These are phyloP conservation scores for Acyrthosiphon pisum DNA, from an alignment of 1,140 invertebrate genomes.

Conservation along the genomic window DNA sequence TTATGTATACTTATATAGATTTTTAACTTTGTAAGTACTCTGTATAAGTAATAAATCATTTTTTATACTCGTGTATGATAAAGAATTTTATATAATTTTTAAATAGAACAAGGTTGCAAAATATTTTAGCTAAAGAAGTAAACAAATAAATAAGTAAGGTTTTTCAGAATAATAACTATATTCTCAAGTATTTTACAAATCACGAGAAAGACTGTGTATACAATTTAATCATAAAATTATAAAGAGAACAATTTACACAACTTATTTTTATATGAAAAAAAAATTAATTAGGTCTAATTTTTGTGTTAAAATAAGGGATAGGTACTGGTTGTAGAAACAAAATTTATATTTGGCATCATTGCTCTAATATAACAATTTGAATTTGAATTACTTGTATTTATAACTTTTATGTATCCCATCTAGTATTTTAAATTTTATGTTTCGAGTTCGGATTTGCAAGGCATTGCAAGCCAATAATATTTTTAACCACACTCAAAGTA, in stretches of 20 bases:
- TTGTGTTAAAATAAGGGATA: too few species aligned
- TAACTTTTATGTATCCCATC: too few species aligned
- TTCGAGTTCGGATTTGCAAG: too few species aligned
- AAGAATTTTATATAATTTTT: neutral
- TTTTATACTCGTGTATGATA: neutral
- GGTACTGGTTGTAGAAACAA: too few species aligned
- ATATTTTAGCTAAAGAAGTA: neutral
- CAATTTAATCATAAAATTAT: neutral
- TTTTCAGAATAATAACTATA: neutral
- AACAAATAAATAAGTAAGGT: neutral
- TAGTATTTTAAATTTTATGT: too few species aligned
- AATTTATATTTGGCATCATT: too few species aligned
- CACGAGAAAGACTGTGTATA: neutral
- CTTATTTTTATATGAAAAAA: too few species aligned
- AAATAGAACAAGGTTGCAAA: neutral
- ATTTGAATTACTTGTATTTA: too few species aligned
- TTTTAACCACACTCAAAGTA: too few species aligned
- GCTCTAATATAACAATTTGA: too few species aligned
- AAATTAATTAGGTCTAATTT: too few species aligned
- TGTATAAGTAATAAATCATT: neutral
- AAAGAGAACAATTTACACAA: neutral
- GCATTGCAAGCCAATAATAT: too few species aligned
- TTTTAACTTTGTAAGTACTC: neutral
- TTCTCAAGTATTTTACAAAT: neutral
- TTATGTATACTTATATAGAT: neutral